These are phyloP conservation scores for Macquaria australasica DNA, from an alignment of 2,113 vertebrate genomes.

Conservation along the genomic window DNA sequence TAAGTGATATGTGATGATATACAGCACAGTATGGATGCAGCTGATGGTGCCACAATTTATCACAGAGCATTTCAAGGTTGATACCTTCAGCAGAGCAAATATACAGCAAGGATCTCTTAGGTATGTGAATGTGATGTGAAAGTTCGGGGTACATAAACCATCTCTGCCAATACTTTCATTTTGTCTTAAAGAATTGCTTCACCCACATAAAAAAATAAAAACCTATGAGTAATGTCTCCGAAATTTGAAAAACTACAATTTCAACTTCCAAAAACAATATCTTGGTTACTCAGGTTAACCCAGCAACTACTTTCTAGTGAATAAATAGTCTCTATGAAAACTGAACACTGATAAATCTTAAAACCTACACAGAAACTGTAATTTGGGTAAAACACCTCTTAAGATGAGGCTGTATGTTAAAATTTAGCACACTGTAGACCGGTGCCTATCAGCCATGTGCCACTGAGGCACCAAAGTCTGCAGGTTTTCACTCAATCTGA, in stretches of 20 bases:
- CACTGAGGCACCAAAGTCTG: background rate
- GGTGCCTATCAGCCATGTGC: background rate
- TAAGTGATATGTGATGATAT: slow-evolving; percentile 45
- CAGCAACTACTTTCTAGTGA: background rate
- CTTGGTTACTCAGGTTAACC: background rate
- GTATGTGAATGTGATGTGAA: slow-evolving; percentile 11
- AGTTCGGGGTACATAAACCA: slow-evolving; percentile 33
- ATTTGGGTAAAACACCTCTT: background rate
- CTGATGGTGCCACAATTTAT: slow-evolving; percentile 44
- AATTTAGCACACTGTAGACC: background rate
- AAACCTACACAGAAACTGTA: background rate
- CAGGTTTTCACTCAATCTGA: background rate
- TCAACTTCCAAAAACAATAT: background rate
- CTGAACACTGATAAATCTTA: background rate
- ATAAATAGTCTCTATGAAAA: background rate
- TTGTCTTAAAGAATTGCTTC: background rate
- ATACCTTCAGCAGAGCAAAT: slow-evolving; percentile 35
- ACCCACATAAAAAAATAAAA: background rate
- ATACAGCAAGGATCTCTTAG: background rate
- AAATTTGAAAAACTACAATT: too few relatives aligned
- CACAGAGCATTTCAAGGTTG: slow-evolving; percentile 45
- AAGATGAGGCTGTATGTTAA: background rate
- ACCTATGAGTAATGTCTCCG: background rate
- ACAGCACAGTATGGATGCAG: slow-evolving; percentile 5
- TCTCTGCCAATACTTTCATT: background rate